Base-by-base conservation (phyloP, 64 coral and sea anemone species). In the Catalaphyllia jardinei region DNA sequence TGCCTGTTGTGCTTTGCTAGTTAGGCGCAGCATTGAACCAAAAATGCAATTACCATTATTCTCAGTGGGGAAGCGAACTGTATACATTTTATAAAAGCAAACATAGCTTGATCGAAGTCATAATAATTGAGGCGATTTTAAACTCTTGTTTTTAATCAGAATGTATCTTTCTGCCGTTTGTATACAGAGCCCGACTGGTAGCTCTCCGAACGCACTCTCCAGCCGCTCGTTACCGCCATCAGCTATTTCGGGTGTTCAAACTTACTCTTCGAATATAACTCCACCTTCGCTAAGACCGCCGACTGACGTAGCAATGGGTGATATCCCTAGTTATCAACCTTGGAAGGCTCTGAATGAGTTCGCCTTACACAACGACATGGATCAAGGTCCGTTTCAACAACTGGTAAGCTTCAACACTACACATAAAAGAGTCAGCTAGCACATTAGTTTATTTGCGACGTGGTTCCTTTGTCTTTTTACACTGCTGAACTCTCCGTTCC, bases 271-370 rank as follows among this genome's bases (percentile, higher is more conserved):
- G 55, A 94, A 86, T 86, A 38, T 88, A 31, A 75, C 92, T 78
- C 92, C 92, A 29, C 91, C 87, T 63, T 89, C 88, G 75, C 89
- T 97, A 25, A 89, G 97, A 62, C 91, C 97, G 29, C 78, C 71
- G 42, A 61, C 89, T 38, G 97, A 99, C 83, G 91, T 93, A 31
- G 52, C 79, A 17, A 89, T 97, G 60, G 80, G 74, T 16, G 95
- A 97, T 60, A 79, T 97, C 22, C 87, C 97, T 3, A 85, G 91
- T 29, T 99, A 99, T 88, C 97, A 99, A 20, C 97, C 97, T 3
- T 99, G 97, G 97, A 99, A 99, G 76, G 97, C 97, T 0, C 87
- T 99, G 65, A 99, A 91, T 79, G 97, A 99, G 25, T 99, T 99
- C 71, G 97, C 97, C 4, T 95, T 99, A 94, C 97, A 99, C 28